phyloP scores from a whole-genome alignment of 2,888 invertebrate species.

The Aphodius sticticus region DNA sequence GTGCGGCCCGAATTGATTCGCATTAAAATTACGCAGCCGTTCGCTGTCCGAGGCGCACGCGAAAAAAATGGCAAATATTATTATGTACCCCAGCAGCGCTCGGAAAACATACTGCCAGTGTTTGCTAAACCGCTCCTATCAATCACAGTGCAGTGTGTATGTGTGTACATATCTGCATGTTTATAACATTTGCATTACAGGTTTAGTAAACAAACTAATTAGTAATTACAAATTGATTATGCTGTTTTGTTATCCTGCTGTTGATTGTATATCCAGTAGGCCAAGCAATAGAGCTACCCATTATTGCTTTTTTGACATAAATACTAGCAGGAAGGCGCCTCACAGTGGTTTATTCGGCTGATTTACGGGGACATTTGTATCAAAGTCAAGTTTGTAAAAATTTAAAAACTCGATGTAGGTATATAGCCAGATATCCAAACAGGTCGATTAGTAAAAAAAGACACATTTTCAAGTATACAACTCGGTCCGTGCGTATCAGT shows the following conservation, averaged over 20 bases:
- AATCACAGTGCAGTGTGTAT: neutral
- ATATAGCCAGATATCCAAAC: too few relatives aligned
- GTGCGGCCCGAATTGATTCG: constrained; percentile 27
- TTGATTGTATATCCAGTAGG: neutral
- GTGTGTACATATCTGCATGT: neutral
- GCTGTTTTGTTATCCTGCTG: neutral
- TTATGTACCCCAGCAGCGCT: neutral
- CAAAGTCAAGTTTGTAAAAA: too few relatives aligned
- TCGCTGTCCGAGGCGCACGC: neutral
- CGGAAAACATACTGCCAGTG: neutral
- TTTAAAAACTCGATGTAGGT: too few relatives aligned
- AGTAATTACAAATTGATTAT: neutral
- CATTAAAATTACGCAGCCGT: constrained; percentile 28
- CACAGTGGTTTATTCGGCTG: too few relatives aligned
- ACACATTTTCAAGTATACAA: too few relatives aligned
- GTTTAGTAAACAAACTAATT: neutral
- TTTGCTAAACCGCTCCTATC: neutral
- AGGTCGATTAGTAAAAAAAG: too few relatives aligned
- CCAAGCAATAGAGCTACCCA: too few relatives aligned
- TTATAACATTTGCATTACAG: neutral
- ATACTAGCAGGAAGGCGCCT: too few relatives aligned
- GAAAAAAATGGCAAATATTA: constrained; percentile 4
- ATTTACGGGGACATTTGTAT: too few relatives aligned
- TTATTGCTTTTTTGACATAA: too few relatives aligned
- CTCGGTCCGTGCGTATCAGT: too few relatives aligned